A percentile compares a stretch with the other conserved stretches of the same genome.
phyloP scores from a whole-genome alignment of 2,888 invertebrate species.

The Conops quadrifasciatus region DNA sequence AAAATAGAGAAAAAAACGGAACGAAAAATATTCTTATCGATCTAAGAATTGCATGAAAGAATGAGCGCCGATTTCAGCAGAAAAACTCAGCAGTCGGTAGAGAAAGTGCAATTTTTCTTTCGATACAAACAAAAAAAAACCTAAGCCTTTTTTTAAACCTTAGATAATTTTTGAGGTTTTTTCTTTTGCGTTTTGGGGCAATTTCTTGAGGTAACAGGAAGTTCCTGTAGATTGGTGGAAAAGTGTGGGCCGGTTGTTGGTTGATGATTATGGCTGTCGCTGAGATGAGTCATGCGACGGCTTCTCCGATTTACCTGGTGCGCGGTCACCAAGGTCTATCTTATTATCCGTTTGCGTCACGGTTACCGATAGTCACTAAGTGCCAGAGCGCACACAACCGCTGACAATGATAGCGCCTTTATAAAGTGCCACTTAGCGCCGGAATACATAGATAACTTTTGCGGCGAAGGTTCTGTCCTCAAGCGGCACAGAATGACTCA shows the following conservation, averaged over 20 bases:
- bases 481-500: slow-evolving; percentile 1
- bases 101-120: neutral
- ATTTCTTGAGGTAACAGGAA: neutral
- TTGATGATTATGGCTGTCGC: neutral
- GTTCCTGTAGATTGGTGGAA: slow-evolving; percentile 12
- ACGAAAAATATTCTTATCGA: slow-evolving; percentile 16
- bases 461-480: neutral
- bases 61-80: neutral
- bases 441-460: neutral
- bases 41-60: neutral
- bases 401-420: neutral
- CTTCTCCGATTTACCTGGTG: neutral
- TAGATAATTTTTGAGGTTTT: neutral
- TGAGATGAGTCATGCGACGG: neutral
- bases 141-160: neutral
- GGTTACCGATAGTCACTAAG: slow-evolving; percentile 18
- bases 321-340: slow-evolving; percentile 16
- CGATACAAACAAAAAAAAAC: neutral
- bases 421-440: neutral
- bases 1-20: neutral
- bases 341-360: slow-evolving; percentile 13
- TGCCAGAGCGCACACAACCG: neutral
- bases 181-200: neutral
- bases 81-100: slow-evolving; percentile 27
- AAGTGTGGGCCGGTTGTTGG: slow-evolving; percentile 1